Evolutionary conservation across 2,797 vertebrate genomes (phyloP), one percentile per base, ranked within the genome.

Genomic region (Darevskia nairensis): DNA sequence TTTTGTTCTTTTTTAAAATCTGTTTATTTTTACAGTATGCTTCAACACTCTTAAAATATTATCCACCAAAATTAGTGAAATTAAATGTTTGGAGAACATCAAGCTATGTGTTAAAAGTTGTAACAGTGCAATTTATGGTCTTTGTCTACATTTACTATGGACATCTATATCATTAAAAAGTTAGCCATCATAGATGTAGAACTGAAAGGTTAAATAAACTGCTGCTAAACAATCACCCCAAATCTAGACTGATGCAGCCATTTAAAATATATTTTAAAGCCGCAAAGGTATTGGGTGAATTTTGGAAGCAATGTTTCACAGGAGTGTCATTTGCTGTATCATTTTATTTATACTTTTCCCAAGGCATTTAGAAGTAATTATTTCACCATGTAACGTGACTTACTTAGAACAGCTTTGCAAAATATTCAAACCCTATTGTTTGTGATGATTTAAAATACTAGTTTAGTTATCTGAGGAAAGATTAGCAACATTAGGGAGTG

Each of bases 231-330:
- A 32, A 69, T 27, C 5, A 50, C 39, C 8, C 23, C 19, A 69
- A 69, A 79, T 46, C 21, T 86, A 66, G 39, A 50, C 39, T 8
- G n/a, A 25, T 10, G 39, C 21, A 50, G 13, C 79, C 19, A 61
- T 82, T 46, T 69, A 69, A 41, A 61, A 75, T 79, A 23, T 78
- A 69, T 64, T 76, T 76, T n/a, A 68, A 68, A 9, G 11, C 21
- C 71, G 55, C 8, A 3, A 15, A 61, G 74, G 76, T 84, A 75
- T 89, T 80, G 32, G 75, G 11, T 84, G 3, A 17, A 32, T 8
- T 66, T 90, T 90, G 77, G 71, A 90, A 88, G 50, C 84, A 94
- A 89, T n/a, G n/a, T 84, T 78, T 90, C 85, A 89, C 41, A 59
- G 23, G 66, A 82, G 87, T 89, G 61, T 91, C 93, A 89, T 88